phyloP scores from a whole-genome alignment of 2,888 invertebrate species.

The Gymnocheta viridis region DNA sequence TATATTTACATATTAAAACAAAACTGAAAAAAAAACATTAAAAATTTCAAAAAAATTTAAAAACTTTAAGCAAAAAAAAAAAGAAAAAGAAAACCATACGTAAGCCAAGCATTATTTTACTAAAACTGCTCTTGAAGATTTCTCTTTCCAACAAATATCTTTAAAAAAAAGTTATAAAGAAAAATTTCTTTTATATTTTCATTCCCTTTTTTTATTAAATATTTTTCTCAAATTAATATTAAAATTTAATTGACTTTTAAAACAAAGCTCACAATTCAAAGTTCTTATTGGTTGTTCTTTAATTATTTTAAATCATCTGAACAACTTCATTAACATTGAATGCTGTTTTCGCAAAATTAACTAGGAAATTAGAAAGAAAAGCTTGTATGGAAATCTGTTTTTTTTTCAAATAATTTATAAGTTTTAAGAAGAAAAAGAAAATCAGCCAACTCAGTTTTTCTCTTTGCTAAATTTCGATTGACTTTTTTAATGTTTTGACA shows the following conservation, averaged over 20 bases:
- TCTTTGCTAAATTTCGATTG: neutral
- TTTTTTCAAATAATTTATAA: neutral
- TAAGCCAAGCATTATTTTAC: conserved; percentile 61
- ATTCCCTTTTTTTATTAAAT: conserved; percentile 21
- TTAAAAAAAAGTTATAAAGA: conserved; percentile 8
- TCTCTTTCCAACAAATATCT: conserved; percentile 42
- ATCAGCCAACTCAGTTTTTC: neutral
- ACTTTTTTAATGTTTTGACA: neutral
- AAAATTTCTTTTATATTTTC: conserved; percentile 15
- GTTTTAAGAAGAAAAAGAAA: too few species aligned
- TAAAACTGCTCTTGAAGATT: conserved; percentile 40
- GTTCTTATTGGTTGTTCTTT: conserved; percentile 3
- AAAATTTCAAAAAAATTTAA: neutral
- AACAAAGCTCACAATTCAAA: neutral
- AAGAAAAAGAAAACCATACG: conserved; percentile 45
- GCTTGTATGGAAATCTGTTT: neutral
- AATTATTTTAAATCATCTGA: neutral
- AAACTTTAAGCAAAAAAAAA: conserved; percentile 39
- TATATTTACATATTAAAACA: conserved; percentile 59
- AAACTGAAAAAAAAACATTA: conserved; percentile 43
- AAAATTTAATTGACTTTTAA: conserved; percentile 4
- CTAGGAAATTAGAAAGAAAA: too few species aligned
- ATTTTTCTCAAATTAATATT: neutral
- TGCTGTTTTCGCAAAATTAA: neutral
- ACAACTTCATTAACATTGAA: neutral